Base-by-base conservation (phyloP, 2,888 invertebrate species). In the Drosophila aldrichi region DNA sequence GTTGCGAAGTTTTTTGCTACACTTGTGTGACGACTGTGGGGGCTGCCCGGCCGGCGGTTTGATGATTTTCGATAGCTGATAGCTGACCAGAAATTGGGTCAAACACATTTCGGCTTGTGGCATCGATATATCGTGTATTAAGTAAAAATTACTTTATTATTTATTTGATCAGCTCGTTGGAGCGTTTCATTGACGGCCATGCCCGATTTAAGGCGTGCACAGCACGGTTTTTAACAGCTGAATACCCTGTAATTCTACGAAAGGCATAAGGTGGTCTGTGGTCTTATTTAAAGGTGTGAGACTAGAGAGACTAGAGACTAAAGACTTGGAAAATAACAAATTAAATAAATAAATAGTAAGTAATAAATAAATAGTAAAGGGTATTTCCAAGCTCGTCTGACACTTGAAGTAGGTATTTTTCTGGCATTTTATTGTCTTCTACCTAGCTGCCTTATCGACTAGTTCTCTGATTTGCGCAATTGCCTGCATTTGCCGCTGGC, bases 141-240 rank as follows among this genome's bases (percentile, higher is more conserved):
- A 70, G 70, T 80, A 76, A 71, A 80, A 70, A 82, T 82, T 82
- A 86, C 75, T 86, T 81, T 80, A 87, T 82, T 83, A 81, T 83
- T 87, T 78, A 75, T 83, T 87, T 74, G 70, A 36, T 38, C 65
- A 59, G 56, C 51, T 64, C n/a, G 65, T 20, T 51, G 32, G 44
- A 49, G 18, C 36, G 58, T 41, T 60, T 63, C 48, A 54, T 29
- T 52, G 48, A 38, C 25, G 54, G n/a, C 25, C n/a, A 38, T 40
- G 54, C 40, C 54, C 25, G 25, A 25, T 48, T 49, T 25, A 12
- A 49, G 51, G 48, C 29, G 29, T 12, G 25, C 22, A 32, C 25
- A 32, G 54, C 59, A 58, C 56, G 49, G 49, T 56, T 62, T 62
- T 74, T 68, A 46, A 52, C 9, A 20, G 1, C 32, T 1, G 20